Base-by-base conservation (phyloP, 2,113 vertebrate species). In the Onychostoma macrolepis region DNA sequence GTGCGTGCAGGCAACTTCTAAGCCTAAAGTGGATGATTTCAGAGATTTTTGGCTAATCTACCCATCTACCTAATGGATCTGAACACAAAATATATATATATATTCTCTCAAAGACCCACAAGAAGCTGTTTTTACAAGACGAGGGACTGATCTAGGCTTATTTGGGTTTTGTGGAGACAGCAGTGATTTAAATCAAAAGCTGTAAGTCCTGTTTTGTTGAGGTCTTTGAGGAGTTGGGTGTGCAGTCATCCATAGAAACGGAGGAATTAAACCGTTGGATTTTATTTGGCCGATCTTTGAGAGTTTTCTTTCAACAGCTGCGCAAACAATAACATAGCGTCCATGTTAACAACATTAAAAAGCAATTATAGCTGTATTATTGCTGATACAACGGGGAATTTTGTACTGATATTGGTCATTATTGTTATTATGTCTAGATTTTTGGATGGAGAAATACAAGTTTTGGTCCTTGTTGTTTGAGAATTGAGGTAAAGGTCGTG, bases 311-410 rank as follows among this genome's bases (percentile, higher is more conserved):
- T 72, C 87, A 86, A 91, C 94, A 95, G 94, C 94, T 95, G 95
- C 93, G 91, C 92, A 95, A 95, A 95, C 94, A 95, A 90, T 85
- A 93, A 92, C 90, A 90, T 88, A 91, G 87, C 85, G 92, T 93
- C 91, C 91, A 91, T 90, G 92, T 92, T 94, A 93, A 94, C 92
- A 90, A 93, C 90, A 93, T 95, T 95, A 95, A 94, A 95, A 94
- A 94, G 91, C 92, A 94, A 95, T 95, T 94, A 95, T 85, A 69
- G 69, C 84, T 86, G 45, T 94, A 93, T 95, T 95, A 94, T 93
- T 93, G 93, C 91, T 86, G 89, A 94, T 89, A 93, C 94, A 93
- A 93, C 91, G 92, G 92, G 91, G 92, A 95, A 93, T 93, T 92
- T 88, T 92, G 93, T 92, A 92, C 92, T 93, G 92, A 94, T 94